Base-by-base conservation (phyloP, 1,140 invertebrate species). In the Brachionus manjavacas region DNA sequence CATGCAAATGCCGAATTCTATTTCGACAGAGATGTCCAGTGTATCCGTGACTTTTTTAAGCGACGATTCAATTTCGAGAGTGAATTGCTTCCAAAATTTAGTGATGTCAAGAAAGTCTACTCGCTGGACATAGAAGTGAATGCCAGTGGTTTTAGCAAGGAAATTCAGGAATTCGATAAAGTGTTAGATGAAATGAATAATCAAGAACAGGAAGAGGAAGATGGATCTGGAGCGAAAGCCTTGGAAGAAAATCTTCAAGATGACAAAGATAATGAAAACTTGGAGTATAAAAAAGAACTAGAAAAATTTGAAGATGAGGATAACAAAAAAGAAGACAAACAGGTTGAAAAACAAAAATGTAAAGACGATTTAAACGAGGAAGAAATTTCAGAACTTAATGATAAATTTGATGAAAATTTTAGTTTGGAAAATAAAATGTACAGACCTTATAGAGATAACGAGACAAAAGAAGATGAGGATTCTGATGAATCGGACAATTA, bases 1-100 rank as follows among this genome's bases (percentile, higher is more conserved):
- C 97, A 99, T 91, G 88, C 91, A 20, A 97, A 99, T 91, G 97
- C 96, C 41, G 92, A 97, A 92, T 92, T 93, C 87, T 95, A 94
- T 90, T 99, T 99, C 89, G 93, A 99, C 84, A 92, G 97, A 86
- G 97, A 99, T 92, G 96, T 99, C 0, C 93, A 93, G 64, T 98
- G 97, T 89, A 91, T 99, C 12, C 91, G 93, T 85, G 93, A 94
- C 78, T 98, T 98, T 90, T 99, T 99, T 89, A 94, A 93, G 87
- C 93, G 93, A 89, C 92, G 95, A 80, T 99, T 98, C 89, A 92
- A 92, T 1, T 99, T 94, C 89, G 96, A 98, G 90, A 96, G 95
- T 89, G 93, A 94, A 87, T 89, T 94, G 4, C 94, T 92, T 88
- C 97, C 97, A 23, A 92, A 91, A 84, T 99, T 98, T 89, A 88